A percentile compares a stretch with the other conserved stretches of the same genome.
phyloP scores from a whole-genome alignment of 2,888 invertebrate species.

The Tenthredo mesomela region DNA sequence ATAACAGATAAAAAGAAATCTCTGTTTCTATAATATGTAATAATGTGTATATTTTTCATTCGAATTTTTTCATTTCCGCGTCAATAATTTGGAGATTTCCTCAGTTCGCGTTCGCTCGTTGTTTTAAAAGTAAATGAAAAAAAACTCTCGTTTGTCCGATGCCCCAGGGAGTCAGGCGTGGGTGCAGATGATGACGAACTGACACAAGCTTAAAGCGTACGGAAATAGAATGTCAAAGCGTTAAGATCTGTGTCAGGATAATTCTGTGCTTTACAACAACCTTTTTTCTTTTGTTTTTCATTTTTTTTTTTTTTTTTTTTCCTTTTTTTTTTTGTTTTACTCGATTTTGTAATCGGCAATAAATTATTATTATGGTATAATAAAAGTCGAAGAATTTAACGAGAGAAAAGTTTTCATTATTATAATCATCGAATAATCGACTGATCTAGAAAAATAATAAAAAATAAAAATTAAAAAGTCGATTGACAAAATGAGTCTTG shows the following conservation, averaged over 20 bases:
- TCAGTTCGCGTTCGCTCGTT: background rate
- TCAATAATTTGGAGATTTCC: background rate
- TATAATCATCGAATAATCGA: background rate
- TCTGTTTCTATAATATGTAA: no score
- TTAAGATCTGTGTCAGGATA: constrained; percentile 47
- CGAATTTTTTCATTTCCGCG: background rate
- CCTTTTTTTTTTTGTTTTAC: background rate
- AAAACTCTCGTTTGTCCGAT: constrained; percentile 13
- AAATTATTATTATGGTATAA: no score
- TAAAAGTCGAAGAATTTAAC: background rate
- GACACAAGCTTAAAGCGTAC: constrained; percentile 37
- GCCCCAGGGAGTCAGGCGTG: background rate
- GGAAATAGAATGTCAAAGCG: constrained; percentile 41
- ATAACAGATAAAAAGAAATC: background rate
- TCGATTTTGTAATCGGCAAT: background rate
- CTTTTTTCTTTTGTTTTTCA: background rate
- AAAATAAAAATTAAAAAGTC: background rate
- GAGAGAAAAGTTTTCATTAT: background rate
- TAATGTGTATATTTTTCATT: background rate
- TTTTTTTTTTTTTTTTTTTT: background rate
- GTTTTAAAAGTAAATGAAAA: background rate
- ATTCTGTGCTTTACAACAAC: constrained; percentile 18
- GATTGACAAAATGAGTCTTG: background rate
- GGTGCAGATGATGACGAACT: constrained; percentile 32
- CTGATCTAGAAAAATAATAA: no score